Conservation (phyloP, 2,113 vertebrate species). For the Phaethon lepturus region DNA sequence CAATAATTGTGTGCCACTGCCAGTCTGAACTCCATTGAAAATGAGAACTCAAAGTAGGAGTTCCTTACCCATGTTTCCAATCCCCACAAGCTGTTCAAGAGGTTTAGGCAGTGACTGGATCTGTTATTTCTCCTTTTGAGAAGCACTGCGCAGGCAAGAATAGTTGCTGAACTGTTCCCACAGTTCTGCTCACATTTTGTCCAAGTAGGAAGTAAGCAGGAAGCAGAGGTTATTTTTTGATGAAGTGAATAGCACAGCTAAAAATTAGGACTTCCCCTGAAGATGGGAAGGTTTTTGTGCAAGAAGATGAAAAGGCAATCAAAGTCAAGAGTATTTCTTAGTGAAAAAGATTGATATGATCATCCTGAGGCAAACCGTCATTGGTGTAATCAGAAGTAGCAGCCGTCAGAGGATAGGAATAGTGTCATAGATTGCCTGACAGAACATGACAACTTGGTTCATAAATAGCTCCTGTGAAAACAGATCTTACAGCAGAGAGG, state of each 20-base stretch:
- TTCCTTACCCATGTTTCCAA: background rate
- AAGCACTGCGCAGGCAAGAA: background rate
- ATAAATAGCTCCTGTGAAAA: conserved; percentile 60
- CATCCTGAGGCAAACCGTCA: conserved; percentile 36
- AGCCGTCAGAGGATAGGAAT: conserved; percentile 1
- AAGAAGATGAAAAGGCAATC: background rate
- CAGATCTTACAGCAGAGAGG: conserved; percentile 24
- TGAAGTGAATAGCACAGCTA: background rate
- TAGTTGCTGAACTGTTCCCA: background rate
- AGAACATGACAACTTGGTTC: conserved; percentile 43
- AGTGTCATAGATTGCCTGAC: conserved; percentile 43
- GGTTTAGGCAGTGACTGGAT: background rate
- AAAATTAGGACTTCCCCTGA: background rate
- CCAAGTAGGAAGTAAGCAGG: background rate
- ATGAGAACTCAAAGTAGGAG: background rate
- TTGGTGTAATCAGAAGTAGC: conserved; percentile 1
- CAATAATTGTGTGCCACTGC: background rate
- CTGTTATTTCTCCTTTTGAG: background rate
- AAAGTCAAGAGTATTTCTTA: background rate
- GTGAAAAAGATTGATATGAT: background rate
- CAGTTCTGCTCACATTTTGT: background rate
- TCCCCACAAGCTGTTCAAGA: background rate
- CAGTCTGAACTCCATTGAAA: background rate
- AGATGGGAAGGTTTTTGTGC: background rate
- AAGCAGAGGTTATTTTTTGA: background rate